Evolutionary conservation across 1,140 invertebrate species (phyloP).

Genomic region (Conus betulinus): DNA sequence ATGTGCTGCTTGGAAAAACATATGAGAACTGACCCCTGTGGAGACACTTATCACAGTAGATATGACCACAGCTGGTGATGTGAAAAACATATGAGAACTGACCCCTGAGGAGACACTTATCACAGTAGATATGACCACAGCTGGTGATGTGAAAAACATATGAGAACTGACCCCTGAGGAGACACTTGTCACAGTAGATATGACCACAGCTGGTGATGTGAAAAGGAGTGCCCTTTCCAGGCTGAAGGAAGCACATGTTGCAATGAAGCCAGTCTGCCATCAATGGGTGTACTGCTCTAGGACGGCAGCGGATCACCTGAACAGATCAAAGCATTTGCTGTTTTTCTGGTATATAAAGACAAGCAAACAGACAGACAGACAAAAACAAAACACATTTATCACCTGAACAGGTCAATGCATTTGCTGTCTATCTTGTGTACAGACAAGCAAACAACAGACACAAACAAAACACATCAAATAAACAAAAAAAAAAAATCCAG

Average conservation of each 20-base stretch:
- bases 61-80: slow-evolving; percentile 66
- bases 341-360: too few relatives aligned
- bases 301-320: slow-evolving; percentile 61
- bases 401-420: too few relatives aligned
- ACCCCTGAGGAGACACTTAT: slow-evolving; percentile 60
- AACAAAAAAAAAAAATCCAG: too few relatives aligned
- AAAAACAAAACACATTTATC: too few relatives aligned
- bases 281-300: slow-evolving; percentile 36
- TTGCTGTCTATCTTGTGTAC: too few relatives aligned
- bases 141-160: slow-evolving; percentile 57
- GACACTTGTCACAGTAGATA: slow-evolving; percentile 67
- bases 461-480: too few relatives aligned
- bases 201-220: slow-evolving; percentile 66
- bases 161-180: slow-evolving; percentile 50
- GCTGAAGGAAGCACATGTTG: slow-evolving; percentile 66
- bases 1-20: too few relatives aligned
- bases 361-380: too few relatives aligned
- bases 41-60: slow-evolving; percentile 67
- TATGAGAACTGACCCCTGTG: slow-evolving; percentile 48
- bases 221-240: slow-evolving; percentile 60
- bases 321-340: background rate
- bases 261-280: slow-evolving; percentile 68
- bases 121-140: slow-evolving; percentile 70
- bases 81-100: background rate
- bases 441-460: too few relatives aligned